These are phyloP conservation scores for Heliocidaris tuberculata DNA, from an alignment of 35 echinoderm and acorn worm genomes.

Conservation along the genomic window DNA sequence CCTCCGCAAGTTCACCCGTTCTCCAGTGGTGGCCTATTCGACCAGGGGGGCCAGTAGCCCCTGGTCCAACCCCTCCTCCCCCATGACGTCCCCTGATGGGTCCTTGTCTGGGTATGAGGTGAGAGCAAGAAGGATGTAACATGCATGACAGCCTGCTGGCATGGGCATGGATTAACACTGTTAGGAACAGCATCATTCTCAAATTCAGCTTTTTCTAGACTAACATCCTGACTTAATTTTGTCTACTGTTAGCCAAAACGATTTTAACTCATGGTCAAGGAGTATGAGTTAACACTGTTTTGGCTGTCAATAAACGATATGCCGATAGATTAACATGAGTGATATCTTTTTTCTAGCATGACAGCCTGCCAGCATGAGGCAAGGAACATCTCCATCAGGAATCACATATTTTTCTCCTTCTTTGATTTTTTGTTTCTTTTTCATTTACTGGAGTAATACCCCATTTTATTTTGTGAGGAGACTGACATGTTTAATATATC, in stretches of 20 bases:
- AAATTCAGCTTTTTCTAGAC: neutral
- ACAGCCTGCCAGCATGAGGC: too few relatives aligned
- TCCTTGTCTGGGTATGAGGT: constrained; percentile 34
- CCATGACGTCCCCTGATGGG: constrained; percentile 19
- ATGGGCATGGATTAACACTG: neutral
- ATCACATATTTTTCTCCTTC: too few relatives aligned
- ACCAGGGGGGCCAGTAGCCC: neutral
- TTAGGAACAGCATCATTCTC: neutral
- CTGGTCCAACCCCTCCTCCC: constrained; percentile 41
- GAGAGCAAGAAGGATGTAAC: constrained; percentile 18
- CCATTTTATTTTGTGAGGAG: too few relatives aligned
- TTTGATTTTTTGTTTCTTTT: neutral
- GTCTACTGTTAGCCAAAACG: too few relatives aligned
- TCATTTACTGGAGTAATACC: neutral
- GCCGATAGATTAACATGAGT: too few relatives aligned
- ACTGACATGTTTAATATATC: too few relatives aligned
- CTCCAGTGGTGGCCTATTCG: constrained; percentile 12
- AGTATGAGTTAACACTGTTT: too few relatives aligned
- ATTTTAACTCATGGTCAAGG: too few relatives aligned
- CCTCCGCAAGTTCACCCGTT: constrained; percentile 41
- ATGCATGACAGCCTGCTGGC: neutral
- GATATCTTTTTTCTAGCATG: too few relatives aligned
- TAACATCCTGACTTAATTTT: too few relatives aligned
- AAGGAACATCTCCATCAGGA: too few relatives aligned
- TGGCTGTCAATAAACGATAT: too few relatives aligned